These are phyloP conservation scores for Polymixis flavicincta DNA, from an alignment of 2,888 invertebrate genomes.

Conservation along the genomic window DNA sequence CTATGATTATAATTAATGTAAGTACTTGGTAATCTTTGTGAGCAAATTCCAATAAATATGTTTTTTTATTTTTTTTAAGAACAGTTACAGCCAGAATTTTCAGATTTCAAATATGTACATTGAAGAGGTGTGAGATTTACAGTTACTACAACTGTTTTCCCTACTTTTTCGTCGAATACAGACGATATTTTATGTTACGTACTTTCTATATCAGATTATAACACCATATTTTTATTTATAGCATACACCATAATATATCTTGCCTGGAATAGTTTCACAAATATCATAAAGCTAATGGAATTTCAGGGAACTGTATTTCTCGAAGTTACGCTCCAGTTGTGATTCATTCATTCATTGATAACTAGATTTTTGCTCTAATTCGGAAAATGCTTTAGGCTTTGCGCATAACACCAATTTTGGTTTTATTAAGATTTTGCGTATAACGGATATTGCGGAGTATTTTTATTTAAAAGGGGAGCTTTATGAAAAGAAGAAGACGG, in stretches of 20 bases:
- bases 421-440: not conserved
- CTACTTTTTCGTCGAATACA: not conserved
- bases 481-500: not conserved
- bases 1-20: not conserved
- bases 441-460: not conserved
- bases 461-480: not conserved
- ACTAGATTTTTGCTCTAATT: not conserved
- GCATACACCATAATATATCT: not conserved
- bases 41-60: not conserved
- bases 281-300: conserved; percentile 19
- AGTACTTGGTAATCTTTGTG: not conserved
- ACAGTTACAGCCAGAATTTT: not conserved
- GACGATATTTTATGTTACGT: not conserved
- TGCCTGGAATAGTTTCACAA: no score
- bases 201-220: not conserved
- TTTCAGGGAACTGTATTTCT: not conserved
- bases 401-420: not conserved
- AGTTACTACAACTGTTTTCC: not conserved
- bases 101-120: not conserved
- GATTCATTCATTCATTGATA: not conserved
- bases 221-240: not conserved
- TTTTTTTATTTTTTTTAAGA: not conserved
- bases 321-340: not conserved
- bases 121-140: not conserved
- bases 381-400: not conserved